Percentiles rank a stretch among this genome's conserved stretches.
These are phyloP conservation scores for Tetramorium bicarinatum DNA, from an alignment of 2,888 invertebrate genomes.

Conservation along the genomic window DNA sequence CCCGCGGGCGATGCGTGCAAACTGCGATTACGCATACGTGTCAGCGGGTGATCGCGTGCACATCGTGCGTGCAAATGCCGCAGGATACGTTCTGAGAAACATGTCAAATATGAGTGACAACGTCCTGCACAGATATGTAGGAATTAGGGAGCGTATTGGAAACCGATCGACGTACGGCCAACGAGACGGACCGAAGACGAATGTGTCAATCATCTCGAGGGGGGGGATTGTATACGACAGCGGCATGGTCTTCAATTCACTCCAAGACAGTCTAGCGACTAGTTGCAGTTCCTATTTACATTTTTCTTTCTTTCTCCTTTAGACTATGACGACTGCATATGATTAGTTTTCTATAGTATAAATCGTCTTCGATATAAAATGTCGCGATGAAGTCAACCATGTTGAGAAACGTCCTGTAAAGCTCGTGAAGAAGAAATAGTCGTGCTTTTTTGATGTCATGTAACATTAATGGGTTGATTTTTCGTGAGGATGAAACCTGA, in stretches of 20 bases:
- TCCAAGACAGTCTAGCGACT: background rate
- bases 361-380: background rate
- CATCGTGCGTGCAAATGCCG: slow-evolving; percentile 53
- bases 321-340: background rate
- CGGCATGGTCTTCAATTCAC: slow-evolving; percentile 25
- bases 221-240: slow-evolving; percentile 61
- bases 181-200: slow-evolving; percentile 67
- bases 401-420: background rate
- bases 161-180: slow-evolving; percentile 57
- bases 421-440: background rate
- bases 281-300: background rate
- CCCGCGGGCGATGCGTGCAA: background rate
- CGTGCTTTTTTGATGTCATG: background rate
- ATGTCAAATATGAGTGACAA: slow-evolving; percentile 70
- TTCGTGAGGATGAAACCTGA: slow-evolving; percentile 28
- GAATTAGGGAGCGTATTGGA: slow-evolving; percentile 62
- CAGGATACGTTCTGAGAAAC: slow-evolving; percentile 56
- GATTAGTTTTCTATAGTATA: background rate
- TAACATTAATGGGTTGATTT: slow-evolving; percentile 31
- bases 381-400: background rate
- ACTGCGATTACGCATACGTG: slow-evolving; percentile 11
- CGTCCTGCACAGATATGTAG: slow-evolving; percentile 68
- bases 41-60: slow-evolving; percentile 39
- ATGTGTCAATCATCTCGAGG: slow-evolving; percentile 65
- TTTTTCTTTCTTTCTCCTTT: background rate